A percentile compares a stretch with the other conserved stretches of the same genome.
Conservation (phyloP, 2,113 vertebrate species). For the Canis aureus region DNA sequence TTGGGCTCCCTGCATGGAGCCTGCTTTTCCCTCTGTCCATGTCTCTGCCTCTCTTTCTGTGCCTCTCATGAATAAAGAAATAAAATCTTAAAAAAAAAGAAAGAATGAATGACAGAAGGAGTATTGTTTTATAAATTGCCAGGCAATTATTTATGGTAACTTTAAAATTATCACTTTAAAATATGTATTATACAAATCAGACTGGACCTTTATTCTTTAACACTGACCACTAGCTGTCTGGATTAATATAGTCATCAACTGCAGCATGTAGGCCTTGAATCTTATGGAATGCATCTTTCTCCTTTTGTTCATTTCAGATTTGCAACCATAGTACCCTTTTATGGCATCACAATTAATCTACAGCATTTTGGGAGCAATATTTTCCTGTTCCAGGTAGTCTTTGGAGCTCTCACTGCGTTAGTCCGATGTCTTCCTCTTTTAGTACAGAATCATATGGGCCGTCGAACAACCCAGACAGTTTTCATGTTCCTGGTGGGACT, state of each 20-base stretch:
- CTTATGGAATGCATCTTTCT: background rate
- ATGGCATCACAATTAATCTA: slow-evolving; percentile 81
- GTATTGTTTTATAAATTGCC: background rate
- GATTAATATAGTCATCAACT: too few relatives aligned
- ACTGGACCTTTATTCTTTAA: background rate
- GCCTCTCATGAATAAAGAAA: too few relatives aligned
- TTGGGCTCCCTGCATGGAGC: too few relatives aligned
- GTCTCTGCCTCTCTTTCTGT: too few relatives aligned
- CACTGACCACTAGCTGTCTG: background rate
- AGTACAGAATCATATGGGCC: slow-evolving; percentile 86
- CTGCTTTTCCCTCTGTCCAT: too few relatives aligned
- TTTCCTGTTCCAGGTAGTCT: slow-evolving; percentile 89
- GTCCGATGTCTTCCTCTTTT: slow-evolving; percentile 86
- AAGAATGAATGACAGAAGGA: background rate
- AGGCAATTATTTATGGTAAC: background rate
- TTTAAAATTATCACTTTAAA: background rate
- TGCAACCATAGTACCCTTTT: slow-evolving; percentile 79
- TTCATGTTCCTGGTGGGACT: slow-evolving; percentile 88
- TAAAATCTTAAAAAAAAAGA: too few relatives aligned
- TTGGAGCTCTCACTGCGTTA: slow-evolving; percentile 88
- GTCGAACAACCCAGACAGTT: slow-evolving; percentile 80
- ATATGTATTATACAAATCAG: background rate
- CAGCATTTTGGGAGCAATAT: slow-evolving; percentile 89
- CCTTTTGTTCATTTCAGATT: background rate
- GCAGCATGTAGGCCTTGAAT: background rate